Percentiles rank a stretch among this genome's conserved stretches.
These are phyloP conservation scores for Trematocara unimaculatum DNA, from an alignment of 2,113 vertebrate species.

Conservation along the genomic window DNA sequence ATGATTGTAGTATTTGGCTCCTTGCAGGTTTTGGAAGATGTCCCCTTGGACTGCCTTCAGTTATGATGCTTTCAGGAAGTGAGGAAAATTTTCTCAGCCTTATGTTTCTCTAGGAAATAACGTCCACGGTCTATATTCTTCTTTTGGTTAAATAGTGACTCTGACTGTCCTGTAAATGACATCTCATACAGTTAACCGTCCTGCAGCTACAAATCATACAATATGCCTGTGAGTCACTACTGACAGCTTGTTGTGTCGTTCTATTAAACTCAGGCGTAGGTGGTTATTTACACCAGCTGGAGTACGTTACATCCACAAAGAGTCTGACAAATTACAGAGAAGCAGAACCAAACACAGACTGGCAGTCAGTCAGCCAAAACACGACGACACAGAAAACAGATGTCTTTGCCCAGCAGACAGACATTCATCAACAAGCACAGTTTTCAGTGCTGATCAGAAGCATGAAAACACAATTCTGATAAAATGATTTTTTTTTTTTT, in stretches of 20 bases:
- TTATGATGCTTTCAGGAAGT: neutral
- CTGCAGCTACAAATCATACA: neutral
- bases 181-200: neutral
- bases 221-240: neutral
- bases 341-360: neutral
- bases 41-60: neutral
- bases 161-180: neutral
- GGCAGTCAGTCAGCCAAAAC: neutral
- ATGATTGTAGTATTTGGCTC: neutral
- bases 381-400: neutral
- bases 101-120: neutral
- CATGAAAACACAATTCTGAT: neutral
- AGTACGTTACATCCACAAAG: neutral
- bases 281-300: neutral
- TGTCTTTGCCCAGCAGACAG: neutral
- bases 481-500: neutral
- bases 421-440: neutral
- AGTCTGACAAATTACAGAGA: neutral
- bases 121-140: neutral
- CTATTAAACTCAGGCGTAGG: neutral
- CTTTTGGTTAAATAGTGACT: neutral
- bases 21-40: neutral
- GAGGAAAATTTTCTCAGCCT: neutral
- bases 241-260: neutral
- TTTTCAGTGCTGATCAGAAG: neutral